A percentile compares a stretch with the other conserved stretches of the same genome.
These are phyloP conservation scores for Trichogramma evanescens DNA, from an alignment of 2,888 invertebrate species.

Conservation along the genomic window DNA sequence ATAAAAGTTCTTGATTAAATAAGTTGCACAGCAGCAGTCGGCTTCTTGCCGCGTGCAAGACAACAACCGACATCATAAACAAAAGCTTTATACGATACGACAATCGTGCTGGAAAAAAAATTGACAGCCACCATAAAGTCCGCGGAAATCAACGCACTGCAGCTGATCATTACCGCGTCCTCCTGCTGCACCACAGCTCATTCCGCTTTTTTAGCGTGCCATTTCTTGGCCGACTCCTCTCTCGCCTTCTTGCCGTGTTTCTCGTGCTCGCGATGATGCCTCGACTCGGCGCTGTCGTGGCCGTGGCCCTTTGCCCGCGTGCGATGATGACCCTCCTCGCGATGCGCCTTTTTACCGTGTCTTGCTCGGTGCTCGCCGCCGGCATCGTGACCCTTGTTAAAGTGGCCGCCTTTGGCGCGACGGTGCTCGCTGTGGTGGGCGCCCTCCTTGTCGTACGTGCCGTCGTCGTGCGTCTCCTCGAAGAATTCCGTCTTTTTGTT, in stretches of 20 bases:
- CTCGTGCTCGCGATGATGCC: constrained; percentile 48
- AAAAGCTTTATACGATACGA: too few species aligned
- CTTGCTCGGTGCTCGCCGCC: constrained; percentile 50
- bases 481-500: constrained; percentile 71
- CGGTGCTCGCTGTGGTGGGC: constrained; percentile 54
- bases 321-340: constrained; percentile 53
- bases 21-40: too few species aligned
- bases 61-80: too few species aligned
- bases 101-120: too few species aligned
- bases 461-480: constrained; percentile 65
- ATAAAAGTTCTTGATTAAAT: too few species aligned
- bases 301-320: constrained; percentile 56
- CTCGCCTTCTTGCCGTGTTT: constrained; percentile 50
- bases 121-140: too few species aligned
- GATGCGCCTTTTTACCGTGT: constrained; percentile 55
- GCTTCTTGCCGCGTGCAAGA: too few species aligned
- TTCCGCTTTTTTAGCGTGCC: constrained; percentile 53
- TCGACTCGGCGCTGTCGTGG: constrained; percentile 53
- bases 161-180: too few species aligned
- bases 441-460: constrained; percentile 60
- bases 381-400: constrained; percentile 53
- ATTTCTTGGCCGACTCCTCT: constrained; percentile 52
- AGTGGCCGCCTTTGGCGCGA: constrained; percentile 54
- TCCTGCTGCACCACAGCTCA: constrained; percentile 36
- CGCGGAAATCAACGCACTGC: too few species aligned